phyloP scores from a whole-genome alignment of 2,888 invertebrate species.

The Ennomos fuscantarius region DNA sequence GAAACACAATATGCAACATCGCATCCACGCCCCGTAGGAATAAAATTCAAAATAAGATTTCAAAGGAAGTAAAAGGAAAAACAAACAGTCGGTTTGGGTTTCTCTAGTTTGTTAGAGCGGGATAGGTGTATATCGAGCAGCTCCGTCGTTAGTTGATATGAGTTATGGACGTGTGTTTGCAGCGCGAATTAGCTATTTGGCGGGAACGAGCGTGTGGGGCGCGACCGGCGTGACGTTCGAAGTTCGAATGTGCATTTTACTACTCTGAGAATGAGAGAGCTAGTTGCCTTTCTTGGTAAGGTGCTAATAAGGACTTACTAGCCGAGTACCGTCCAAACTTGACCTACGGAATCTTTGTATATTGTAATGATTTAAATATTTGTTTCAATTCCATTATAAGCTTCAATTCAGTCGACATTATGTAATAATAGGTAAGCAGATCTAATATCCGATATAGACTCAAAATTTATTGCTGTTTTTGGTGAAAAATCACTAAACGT shows the following conservation, averaged over 20 bases:
- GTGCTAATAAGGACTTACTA: background rate
- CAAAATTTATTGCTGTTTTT: too few relatives aligned
- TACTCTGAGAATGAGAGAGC: conserved; percentile 15
- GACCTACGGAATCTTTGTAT: too few relatives aligned
- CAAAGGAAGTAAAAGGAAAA: conserved; percentile 82
- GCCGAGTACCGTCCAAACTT: too few relatives aligned
- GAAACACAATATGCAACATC: conserved; percentile 85
- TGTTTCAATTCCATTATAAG: too few relatives aligned
- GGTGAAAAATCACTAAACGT: too few relatives aligned
- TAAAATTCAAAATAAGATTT: conserved; percentile 85
- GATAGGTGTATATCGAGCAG: conserved; percentile 62
- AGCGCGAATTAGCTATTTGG: conserved; percentile 82
- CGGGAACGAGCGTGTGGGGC: conserved; percentile 74
- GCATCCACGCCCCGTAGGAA: conserved; percentile 84
- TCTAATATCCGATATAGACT: too few relatives aligned
- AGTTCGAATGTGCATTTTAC: conserved; percentile 33
- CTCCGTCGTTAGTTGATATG: conserved; percentile 77
- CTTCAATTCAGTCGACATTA: too few relatives aligned
- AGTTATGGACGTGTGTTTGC: conserved; percentile 81
- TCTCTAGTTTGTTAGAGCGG: conserved; percentile 78
- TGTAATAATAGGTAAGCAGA: too few relatives aligned
- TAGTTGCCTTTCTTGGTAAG: conserved; percentile 3
- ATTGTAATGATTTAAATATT: too few relatives aligned
- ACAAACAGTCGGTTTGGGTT: conserved; percentile 75
- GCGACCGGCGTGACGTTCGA: conserved; percentile 56